Base-by-base conservation (phyloP, 1,140 invertebrate genomes). In the Oryzaephilus surinamensis region DNA sequence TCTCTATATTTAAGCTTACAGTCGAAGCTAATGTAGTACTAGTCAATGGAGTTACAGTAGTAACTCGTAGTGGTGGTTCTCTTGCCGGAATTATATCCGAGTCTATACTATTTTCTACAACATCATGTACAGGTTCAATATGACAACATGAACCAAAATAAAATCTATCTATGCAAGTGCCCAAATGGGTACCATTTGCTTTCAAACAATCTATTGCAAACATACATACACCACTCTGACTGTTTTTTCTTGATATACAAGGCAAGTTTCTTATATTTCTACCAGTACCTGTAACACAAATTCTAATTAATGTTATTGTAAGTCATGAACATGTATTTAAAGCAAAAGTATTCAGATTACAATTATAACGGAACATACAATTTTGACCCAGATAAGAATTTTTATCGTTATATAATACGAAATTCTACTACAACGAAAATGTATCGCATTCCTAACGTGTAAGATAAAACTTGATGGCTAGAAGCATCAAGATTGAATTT, bases 181-280 rank as follows among this genome's bases (percentile, higher is more conserved):
- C 88, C 41, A 93, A 65, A 54, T 92, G 88, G 2, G 84, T 86
- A 17, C 90, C 90, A 60, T 92, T 91, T 16, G 81, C 74, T 68
- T 91, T 90, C 19, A 88, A 74, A 57, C 91, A 95, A 43, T 90
- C 84, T 62, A 89, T 90, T 35, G 88, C 88, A 59, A 95, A 93
- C 89, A 95, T 95, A 56, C 90, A 95, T 6, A 87, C 71, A 6
- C 90, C 90, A 34, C 76, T 79, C 46, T 85, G 76, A 3, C 77
- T 80, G 13, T 77, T 80, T 56, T 75, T 73, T 54, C 82, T 74
- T 31, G 81, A 84, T 54, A 89, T 75, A 63, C 88, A 93, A 19
- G 84, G 81, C 46, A 91, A 65, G 50, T 89, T 85, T 55, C 85
- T 73, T 55, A 91, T 91, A 61, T 90, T 89, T 48, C 86, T 77